These are phyloP conservation scores for Dromiciops gliroides DNA, from an alignment of 2,113 vertebrate species.

Conservation along the genomic window DNA sequence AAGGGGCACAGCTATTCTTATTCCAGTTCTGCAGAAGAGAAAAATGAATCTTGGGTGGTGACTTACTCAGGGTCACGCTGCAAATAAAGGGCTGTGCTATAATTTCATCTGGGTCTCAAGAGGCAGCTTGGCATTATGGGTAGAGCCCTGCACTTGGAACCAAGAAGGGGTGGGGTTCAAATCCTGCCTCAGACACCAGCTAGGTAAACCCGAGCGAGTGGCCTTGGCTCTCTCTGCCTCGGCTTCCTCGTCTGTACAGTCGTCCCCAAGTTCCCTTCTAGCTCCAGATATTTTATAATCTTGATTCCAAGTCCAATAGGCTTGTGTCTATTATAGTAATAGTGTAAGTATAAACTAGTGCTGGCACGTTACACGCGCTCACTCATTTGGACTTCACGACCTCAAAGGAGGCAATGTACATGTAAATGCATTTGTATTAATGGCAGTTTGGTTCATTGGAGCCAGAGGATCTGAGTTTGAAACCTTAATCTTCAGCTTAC, in stretches of 20 bases:
- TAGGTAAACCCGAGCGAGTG: neutral
- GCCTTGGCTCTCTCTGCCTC: neutral
- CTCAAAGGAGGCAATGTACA: neutral
- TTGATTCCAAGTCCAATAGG: neutral
- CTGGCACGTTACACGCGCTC: neutral
- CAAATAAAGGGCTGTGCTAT: neutral
- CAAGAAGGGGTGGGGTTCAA: neutral
- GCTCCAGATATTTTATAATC: neutral
- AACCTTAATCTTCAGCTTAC: neutral
- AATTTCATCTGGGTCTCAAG: neutral
- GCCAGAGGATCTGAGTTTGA: neutral
- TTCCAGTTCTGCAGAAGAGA: neutral
- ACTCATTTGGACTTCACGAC: neutral
- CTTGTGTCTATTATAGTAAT: neutral
- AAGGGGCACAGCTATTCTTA: neutral
- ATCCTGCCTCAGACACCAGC: neutral
- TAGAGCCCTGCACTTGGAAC: neutral
- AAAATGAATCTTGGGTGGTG: neutral
- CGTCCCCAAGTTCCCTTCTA: neutral
- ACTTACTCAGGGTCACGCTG: neutral
- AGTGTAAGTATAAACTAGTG: neutral
- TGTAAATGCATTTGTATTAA: neutral
- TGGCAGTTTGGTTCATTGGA: neutral
- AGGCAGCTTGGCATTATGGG: neutral
- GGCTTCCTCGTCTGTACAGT: neutral